Evolutionary conservation across 2,113 vertebrate species (phyloP).

Genomic region (Apodemus sylvaticus): DNA sequence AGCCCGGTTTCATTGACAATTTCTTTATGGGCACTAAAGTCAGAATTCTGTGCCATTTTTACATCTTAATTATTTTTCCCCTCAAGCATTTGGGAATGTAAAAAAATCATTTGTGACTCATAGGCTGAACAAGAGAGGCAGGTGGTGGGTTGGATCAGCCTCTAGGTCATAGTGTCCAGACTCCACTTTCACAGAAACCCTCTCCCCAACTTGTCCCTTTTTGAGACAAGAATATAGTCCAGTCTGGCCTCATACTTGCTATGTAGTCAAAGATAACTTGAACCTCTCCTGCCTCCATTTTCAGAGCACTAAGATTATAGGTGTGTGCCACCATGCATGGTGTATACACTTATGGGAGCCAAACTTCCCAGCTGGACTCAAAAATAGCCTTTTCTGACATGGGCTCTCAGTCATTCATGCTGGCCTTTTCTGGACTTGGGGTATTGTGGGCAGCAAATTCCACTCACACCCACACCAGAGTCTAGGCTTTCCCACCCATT

Average conservation of each 20-base stretch:
- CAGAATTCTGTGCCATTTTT: not conserved
- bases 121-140: not conserved
- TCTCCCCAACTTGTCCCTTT: not conserved
- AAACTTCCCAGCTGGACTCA: slow-evolving; percentile 30
- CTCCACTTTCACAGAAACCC: not conserved
- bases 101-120: not conserved
- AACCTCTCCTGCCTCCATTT: not conserved
- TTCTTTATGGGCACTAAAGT: slow-evolving; percentile 8
- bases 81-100: not conserved
- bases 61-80: not conserved
- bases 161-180: not conserved
- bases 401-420: not conserved
- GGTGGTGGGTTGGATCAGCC: not conserved
- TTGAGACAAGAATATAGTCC: not conserved
- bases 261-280: not conserved
- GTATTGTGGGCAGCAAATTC: not conserved
- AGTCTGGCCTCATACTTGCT: not conserved
- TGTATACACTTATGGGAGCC: not conserved
- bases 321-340: not conserved
- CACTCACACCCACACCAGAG: not conserved
- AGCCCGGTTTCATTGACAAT: not conserved
- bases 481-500: not conserved
- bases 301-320: not conserved
- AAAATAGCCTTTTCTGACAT: slow-evolving; percentile 57
- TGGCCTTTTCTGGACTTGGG: slow-evolving; percentile 43